Evolutionary conservation across 2,888 invertebrate species (phyloP).

Genomic region (Coecobrya sp.): DNA sequence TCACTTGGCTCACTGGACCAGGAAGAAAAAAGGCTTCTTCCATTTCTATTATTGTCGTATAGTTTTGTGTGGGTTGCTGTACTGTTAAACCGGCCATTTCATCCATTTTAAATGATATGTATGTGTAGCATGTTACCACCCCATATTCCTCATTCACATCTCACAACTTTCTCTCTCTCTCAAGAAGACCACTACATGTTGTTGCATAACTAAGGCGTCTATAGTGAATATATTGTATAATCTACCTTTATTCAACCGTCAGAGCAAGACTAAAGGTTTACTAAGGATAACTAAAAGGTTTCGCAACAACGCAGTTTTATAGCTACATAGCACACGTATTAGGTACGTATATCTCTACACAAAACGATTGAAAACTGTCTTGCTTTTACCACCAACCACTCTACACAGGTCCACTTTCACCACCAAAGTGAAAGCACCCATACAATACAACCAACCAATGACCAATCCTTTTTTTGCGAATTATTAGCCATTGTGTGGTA

Average conservation of each 20-base stretch:
- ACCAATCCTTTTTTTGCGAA: too few species aligned
- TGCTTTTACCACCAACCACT: too few species aligned
- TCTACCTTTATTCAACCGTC: background rate
- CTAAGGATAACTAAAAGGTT: slow-evolving; percentile 30
- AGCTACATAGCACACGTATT: background rate
- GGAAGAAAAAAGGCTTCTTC: slow-evolving; percentile 19
- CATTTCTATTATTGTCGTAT: slow-evolving; percentile 56
- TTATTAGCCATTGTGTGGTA: too few species aligned
- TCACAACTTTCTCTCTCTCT: background rate
- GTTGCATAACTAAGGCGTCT: too few species aligned
- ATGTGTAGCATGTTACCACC: too few species aligned
- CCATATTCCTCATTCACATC: too few species aligned
- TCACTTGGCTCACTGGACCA: background rate
- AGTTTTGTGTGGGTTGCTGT: slow-evolving; percentile 34
- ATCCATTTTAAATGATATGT: slow-evolving; percentile 70
- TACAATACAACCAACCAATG: too few species aligned
- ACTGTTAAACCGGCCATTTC: slow-evolving; percentile 68
- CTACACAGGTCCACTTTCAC: too few species aligned
- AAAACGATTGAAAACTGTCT: too few species aligned
- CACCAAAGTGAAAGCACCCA: too few species aligned
- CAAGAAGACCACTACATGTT: background rate
- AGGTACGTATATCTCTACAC: too few species aligned
- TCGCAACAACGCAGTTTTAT: slow-evolving; percentile 51
- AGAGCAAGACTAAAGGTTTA: background rate
- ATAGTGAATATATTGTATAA: background rate